phyloP scores from a whole-genome alignment of 1,140 invertebrate species.

The Harpegnathos saltator region DNA sequence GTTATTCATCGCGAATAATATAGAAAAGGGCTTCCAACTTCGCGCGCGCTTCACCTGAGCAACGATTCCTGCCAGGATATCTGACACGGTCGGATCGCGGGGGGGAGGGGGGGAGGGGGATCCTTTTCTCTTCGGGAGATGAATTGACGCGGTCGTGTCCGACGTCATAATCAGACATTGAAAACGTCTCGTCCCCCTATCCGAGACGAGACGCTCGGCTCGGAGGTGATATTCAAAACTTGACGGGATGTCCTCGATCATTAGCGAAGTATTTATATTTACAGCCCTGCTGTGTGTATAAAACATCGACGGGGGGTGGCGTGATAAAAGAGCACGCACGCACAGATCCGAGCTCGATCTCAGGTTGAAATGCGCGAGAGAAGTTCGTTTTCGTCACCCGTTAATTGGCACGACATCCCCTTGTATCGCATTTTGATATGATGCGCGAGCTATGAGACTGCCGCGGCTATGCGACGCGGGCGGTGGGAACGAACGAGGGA shows the following conservation, averaged over 20 bases:
- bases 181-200: constrained; percentile 39
- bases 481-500: too few relatives aligned
- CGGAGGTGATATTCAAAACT: constrained; percentile 47
- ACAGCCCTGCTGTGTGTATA: background rate
- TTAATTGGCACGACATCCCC: background rate
- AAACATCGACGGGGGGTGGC: background rate
- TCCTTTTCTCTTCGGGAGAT: constrained; percentile 62
- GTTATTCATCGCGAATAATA: constrained; percentile 85
- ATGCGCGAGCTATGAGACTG: too few relatives aligned
- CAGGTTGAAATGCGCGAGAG: background rate
- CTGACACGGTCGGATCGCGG: constrained; percentile 63
- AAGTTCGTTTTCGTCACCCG: background rate
- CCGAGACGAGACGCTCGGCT: constrained; percentile 69
- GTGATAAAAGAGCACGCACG: background rate
- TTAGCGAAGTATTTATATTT: constrained; percentile 16
- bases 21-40: constrained; percentile 79
- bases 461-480: too few relatives aligned
- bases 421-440: background rate
- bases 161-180: constrained; percentile 63
- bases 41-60: constrained; percentile 60
- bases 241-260: constrained; percentile 47
- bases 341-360: background rate
- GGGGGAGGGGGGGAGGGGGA: too few relatives aligned
- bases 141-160: constrained; percentile 65
- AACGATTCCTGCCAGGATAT: constrained; percentile 68